A percentile compares a stretch with the other conserved stretches of the same genome.
These are phyloP conservation scores for Heliconius sara DNA, from an alignment of 2,888 invertebrate species.

Conservation along the genomic window DNA sequence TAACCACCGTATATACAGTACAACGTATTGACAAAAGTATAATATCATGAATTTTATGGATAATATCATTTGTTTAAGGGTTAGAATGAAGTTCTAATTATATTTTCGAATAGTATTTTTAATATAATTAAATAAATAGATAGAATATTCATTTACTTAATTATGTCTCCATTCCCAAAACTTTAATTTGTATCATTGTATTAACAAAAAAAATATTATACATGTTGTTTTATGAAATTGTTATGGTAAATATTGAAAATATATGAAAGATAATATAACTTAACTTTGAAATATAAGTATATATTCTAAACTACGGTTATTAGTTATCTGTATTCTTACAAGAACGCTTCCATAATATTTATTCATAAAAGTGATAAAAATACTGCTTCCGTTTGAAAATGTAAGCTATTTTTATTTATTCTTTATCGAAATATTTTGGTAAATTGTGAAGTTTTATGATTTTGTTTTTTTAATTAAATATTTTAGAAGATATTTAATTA, in stretches of 20 bases:
- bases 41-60: not conserved
- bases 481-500: conserved; percentile 14
- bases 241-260: not conserved
- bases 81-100: not conserved
- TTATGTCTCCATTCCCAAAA: not conserved
- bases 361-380: conserved; percentile 40
- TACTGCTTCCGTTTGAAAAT: conserved; percentile 46
- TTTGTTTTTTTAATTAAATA: conserved; percentile 12
- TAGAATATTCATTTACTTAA: not conserved
- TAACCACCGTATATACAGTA: not conserved
- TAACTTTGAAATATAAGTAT: not conserved
- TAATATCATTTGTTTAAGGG: not conserved
- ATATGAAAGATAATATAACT: not conserved
- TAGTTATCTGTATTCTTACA: conserved; percentile 14
- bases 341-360: conserved; percentile 43
- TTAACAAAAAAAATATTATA: not conserved
- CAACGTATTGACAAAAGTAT: too few relatives aligned
- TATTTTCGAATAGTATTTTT: not conserved
- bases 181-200: not conserved
- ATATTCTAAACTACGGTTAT: not conserved
- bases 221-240: not conserved
- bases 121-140: too few relatives aligned
- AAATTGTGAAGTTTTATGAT: not conserved
- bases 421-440: not conserved
- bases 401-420: conserved; percentile 36